Evolutionary conservation across 2,797 vertebrate species (phyloP).

Genomic region (Falco concolor): DNA sequence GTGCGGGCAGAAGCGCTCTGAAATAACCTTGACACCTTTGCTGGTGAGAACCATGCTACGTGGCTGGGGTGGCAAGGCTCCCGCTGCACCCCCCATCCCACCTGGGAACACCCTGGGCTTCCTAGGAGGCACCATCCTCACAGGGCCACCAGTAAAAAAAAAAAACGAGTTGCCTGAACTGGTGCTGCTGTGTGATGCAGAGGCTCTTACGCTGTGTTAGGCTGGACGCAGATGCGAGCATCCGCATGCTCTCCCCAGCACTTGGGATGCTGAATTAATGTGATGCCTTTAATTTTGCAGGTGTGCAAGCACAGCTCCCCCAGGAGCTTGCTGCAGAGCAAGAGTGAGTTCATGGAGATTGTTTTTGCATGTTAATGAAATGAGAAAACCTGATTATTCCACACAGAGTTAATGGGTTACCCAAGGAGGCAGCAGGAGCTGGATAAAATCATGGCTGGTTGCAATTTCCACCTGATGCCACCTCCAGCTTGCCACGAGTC

Average conservation of each 20-base stretch:
- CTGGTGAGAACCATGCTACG: fast-evolving
- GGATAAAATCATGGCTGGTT: background rate
- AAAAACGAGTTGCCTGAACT: background rate
- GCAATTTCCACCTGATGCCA: background rate
- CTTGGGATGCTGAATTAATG: background rate
- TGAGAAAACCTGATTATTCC: background rate
- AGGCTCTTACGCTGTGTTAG: fast-evolving
- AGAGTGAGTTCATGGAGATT: background rate
- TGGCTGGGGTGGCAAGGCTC: background rate
- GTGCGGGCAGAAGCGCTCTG: fast-evolving
- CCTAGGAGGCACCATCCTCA: background rate
- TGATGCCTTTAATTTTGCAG: background rate
- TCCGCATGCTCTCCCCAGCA: fast-evolving
- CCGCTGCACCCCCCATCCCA: background rate
- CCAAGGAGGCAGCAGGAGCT: background rate
- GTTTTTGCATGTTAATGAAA: background rate
- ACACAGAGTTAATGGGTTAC: background rate
- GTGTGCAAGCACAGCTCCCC: background rate
- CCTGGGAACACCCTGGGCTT: background rate
- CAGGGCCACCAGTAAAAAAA: background rate
- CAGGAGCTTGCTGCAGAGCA: background rate
- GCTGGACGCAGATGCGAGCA: fast-evolving
- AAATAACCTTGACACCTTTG: background rate
- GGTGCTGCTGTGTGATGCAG: background rate
- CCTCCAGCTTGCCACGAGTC: background rate